Evolutionary conservation across 2,113 vertebrate species (phyloP).

Genomic region (Pachyramphus minor): DNA sequence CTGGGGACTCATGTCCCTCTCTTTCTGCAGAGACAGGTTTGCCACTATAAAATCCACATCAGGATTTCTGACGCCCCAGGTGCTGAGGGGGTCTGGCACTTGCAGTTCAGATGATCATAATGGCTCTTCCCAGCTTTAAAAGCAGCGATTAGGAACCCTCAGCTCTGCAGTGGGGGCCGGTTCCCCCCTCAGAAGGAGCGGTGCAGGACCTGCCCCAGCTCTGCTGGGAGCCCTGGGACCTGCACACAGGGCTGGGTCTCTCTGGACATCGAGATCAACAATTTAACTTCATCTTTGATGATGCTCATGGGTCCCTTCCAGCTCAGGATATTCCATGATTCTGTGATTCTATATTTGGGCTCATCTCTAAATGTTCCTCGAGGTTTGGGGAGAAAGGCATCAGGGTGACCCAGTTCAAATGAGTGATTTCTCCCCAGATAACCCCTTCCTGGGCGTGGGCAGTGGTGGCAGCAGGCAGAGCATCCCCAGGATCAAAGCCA

Average conservation of each 20-base stretch:
- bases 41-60: neutral
- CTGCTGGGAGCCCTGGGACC: neutral
- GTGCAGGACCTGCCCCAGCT: rapidly evolving
- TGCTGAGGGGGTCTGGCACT: neutral
- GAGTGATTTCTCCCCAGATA: neutral
- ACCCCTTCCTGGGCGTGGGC: neutral
- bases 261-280: rapidly evolving
- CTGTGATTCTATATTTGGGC: neutral
- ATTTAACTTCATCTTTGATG: rapidly evolving
- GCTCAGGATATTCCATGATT: rapidly evolving
- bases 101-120: neutral
- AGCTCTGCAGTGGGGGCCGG: neutral
- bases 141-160: neutral
- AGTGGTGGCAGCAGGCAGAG: neutral
- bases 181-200: rapidly evolving
- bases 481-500: neutral
- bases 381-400: neutral
- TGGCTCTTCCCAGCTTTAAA: neutral
- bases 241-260: rapidly evolving
- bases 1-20: neutral
- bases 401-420: rapidly evolving
- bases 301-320: rapidly evolving
- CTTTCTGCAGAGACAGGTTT: neutral
- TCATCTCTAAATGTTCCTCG: neutral
- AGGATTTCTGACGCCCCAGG: neutral